Base-by-base conservation (phyloP, 1,140 invertebrate species). In the Oryzaephilus surinamensis region DNA sequence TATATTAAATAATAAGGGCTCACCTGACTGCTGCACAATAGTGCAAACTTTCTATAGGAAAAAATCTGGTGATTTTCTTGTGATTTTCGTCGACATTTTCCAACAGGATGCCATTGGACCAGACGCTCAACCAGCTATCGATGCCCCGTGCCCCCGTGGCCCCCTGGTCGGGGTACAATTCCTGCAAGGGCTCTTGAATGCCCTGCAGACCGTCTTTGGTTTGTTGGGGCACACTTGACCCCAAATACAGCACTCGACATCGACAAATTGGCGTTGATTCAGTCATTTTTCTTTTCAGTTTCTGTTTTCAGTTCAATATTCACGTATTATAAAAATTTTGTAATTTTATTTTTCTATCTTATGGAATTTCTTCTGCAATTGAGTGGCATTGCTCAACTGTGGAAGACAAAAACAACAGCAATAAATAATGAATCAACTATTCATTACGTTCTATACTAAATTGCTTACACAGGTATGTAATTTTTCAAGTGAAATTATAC, bases 131-230 rank as follows among this genome's bases (percentile, higher is more conserved):
- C 89, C 93, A 97, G 30, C 91, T 95, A 59, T 97, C 93, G 49
- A 97, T 96, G 30, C 93, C 93, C 54, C 86, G 77, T 20, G 86
- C 84, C 1, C 83, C 83, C 2, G 84, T 84, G 4, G 88, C 90
- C 34, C 74, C 74, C 57, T 88, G 82, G 54, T 90, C 86, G 10
- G 92, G 93, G 60, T 98, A 99, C n/a, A 97, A 66, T 55, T 97
- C 93, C 46, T 86, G 75, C 41, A 99, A 61, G 1, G 96, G 96
- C 60, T 97, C 91, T 65, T 99, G 96, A 37, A 99, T 94, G 10
- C 95, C 95, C 58, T 96, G 84, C 11, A 99, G 69, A 12, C 96
- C 96, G 58, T 97, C 92, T 60, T 97, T 97, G 50, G 94, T 97
- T 55, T 96, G 84, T 51, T 96, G 86, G 4, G 96, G 96, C 41